Conservation (phyloP, 2,888 invertebrate genomes). For the Drosophila vallismaia region DNA sequence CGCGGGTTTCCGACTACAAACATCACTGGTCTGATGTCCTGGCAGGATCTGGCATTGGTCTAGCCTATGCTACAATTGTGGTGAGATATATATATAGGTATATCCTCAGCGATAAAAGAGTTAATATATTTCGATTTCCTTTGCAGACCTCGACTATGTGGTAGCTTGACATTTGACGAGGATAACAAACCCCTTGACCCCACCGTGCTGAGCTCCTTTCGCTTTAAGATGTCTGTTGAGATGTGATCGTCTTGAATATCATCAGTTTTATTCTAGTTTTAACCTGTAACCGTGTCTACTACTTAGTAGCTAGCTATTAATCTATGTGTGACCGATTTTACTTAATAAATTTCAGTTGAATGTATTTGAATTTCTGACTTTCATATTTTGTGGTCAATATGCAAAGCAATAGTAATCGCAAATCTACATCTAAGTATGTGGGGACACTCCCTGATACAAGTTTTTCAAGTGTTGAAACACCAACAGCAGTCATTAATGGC, state of each 20-base stretch:
- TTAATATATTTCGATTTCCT: not conserved
- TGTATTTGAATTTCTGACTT: conserved; percentile 22
- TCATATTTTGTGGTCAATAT: not conserved
- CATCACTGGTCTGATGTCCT: conserved; percentile 99
- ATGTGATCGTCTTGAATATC: conserved; percentile 16
- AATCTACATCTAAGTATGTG: conserved; percentile 2
- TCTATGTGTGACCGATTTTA: conserved; percentile 39
- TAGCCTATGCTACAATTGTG: conserved; percentile 87
- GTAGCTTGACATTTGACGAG: conserved; percentile 40
- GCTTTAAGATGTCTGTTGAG: conserved; percentile 32
- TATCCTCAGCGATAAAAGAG: not conserved
- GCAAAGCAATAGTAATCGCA: conserved; percentile 1
- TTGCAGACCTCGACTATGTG: conserved; percentile 69
- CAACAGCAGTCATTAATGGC: conserved; percentile 12
- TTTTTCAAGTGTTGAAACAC: conserved; percentile 19
- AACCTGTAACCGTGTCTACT: conserved; percentile 24
- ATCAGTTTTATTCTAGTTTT: conserved; percentile 39
- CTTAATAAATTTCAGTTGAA: conserved; percentile 61
- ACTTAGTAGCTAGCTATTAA: conserved; percentile 32
- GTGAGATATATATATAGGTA: conserved; percentile 85
- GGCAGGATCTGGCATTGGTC: conserved; percentile 90
- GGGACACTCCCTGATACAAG: conserved; percentile 32
- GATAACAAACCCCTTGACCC: conserved; percentile 33
- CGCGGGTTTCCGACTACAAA: conserved; percentile 97
- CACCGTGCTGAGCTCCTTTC: conserved; percentile 25